Base-by-base conservation (phyloP, 1,140 invertebrate genomes). In the Lasaia peninsularis region DNA sequence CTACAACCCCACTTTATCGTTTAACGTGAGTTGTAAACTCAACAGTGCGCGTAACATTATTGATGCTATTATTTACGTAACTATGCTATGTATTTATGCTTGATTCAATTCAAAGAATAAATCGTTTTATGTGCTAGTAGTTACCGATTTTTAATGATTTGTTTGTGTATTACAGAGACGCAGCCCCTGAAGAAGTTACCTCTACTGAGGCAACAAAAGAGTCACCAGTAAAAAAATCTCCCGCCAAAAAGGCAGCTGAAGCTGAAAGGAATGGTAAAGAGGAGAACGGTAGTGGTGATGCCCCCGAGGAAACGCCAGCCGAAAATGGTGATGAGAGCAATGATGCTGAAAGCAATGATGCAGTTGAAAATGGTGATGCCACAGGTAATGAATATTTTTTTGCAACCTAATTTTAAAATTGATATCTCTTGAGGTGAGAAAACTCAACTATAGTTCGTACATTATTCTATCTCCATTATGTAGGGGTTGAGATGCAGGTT, bases 301-400 rank as follows among this genome's bases (percentile, higher is more conserved):
- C 80, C 7, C 69, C 78, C 9, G 86, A 85, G 14, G 81, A 85
- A 2, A 62, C 75, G 12, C 78, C 82, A 8, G 80, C 91, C 51
- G 92, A 92, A 73, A 91, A 91, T 32, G 82, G 87, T 6, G 79
- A 86, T 37, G 89, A 90, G 11, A 78, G 81, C 14, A 75, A 84
- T 48, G 90, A 91, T 0, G 89, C 89, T 2, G 90, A 92, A 48
- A 92, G 92, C 73, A 90, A 88, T 58, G 91, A 92, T 71, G 90
- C 91, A 53, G 89, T 91, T 55, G 92, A 92, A 65, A 93, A 93
- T 65, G 92, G 92, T 33, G 90, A 91, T 63, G 90, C 89, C 32
- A 90, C 89, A 86, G 91, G 91, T 91, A 76, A 71, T 59, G 75
- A 50, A 16, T 16, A 14, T n/a, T 50, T 50, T 11, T 11, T 8